These are phyloP conservation scores for Lycaon pictus DNA, from an alignment of 2,113 vertebrate species.

Conservation along the genomic window DNA sequence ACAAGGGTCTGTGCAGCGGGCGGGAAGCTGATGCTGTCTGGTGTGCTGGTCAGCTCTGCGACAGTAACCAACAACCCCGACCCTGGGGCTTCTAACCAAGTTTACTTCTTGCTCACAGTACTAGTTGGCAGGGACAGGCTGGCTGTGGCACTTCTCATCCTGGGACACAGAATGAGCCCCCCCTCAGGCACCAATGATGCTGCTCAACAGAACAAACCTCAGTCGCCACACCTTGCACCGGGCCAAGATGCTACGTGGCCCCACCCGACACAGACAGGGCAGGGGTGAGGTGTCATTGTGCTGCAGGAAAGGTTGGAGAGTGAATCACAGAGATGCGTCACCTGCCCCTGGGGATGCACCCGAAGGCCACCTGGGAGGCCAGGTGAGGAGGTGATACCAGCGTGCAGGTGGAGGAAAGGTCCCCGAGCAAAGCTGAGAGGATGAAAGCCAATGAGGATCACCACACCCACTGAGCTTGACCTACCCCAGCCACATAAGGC, in stretches of 20 bases:
- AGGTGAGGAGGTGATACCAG: not conserved
- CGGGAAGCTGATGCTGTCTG: too few species aligned
- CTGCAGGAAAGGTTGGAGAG: not conserved
- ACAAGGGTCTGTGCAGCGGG: not conserved
- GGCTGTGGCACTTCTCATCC: not conserved
- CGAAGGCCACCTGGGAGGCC: not conserved
- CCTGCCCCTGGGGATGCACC: not conserved
- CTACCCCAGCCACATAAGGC: fast-evolving
- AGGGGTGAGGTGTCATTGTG: not conserved
- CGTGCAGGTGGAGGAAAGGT: not conserved
- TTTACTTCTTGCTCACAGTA: fast-evolving
- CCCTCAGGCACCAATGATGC: not conserved
- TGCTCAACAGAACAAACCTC: not conserved
- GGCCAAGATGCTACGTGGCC: not conserved
- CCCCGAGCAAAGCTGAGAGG: not conserved
- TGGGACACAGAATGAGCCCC: not conserved
- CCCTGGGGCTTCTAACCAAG: not conserved
- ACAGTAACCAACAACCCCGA: not conserved
- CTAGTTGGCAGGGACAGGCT: not conserved
- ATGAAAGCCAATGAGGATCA: not conserved
- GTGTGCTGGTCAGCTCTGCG: not conserved
- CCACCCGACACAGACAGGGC: too few species aligned
- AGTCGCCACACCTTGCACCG: not conserved
- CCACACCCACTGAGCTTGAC: not conserved
- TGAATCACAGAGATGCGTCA: fast-evolving